Conservation (phyloP, 2,113 vertebrate genomes). For the Leucopternis melanops region DNA sequence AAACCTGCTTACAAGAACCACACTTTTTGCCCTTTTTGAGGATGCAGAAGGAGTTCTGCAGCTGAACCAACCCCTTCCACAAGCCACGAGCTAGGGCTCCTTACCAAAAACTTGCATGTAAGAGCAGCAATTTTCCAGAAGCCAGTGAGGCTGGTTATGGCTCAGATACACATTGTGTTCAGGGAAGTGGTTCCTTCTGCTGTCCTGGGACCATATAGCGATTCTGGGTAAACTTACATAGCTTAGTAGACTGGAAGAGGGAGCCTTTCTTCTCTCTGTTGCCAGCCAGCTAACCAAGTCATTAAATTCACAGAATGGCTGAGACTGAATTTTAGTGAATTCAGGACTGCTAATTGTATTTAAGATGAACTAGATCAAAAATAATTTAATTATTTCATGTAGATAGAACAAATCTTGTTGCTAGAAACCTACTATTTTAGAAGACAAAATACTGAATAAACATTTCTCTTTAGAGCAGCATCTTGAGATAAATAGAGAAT, state of each 20-base stretch:
- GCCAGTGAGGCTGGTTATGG: background rate
- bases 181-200: background rate
- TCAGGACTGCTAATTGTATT: background rate
- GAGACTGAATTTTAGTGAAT: background rate
- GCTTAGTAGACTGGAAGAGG: background rate
- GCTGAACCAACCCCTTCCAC: background rate
- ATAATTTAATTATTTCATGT: background rate
- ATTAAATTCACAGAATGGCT: background rate
- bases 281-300: background rate
- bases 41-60: background rate
- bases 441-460: background rate
- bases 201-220: accelerated
- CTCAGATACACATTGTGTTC: background rate
- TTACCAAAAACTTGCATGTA: accelerated
- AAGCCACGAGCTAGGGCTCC: background rate
- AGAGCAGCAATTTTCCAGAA: background rate
- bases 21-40: background rate
- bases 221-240: background rate
- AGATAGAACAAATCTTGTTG: background rate
- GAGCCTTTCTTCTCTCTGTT: background rate
- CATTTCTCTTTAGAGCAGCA: background rate
- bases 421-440: background rate
- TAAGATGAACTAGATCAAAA: background rate
- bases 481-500: background rate
- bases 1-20: background rate